Percentiles rank a stretch among this genome's conserved stretches.
phyloP scores from a whole-genome alignment of 2,797 vertebrate species.

The Enteromius viviparus region DNA sequence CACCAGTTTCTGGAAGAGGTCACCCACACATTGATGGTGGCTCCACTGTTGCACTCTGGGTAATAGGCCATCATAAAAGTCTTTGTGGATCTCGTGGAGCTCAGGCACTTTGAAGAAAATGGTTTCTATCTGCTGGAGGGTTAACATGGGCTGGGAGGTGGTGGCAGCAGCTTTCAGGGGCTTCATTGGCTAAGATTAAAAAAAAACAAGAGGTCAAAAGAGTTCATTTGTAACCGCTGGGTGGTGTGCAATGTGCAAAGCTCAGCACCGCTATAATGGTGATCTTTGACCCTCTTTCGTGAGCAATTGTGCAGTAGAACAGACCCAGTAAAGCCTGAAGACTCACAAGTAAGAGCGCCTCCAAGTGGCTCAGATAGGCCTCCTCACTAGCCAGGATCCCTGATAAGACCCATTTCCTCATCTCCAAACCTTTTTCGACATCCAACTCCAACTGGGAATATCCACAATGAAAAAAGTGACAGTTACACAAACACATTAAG shows the following conservation, averaged over 20 bases:
- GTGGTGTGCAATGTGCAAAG: constrained; percentile 1
- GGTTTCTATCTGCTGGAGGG: constrained; percentile 93
- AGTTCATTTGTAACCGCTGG: constrained; percentile 1
- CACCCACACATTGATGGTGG: constrained; percentile 93
- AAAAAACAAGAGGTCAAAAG: constrained; percentile 23
- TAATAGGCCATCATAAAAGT: constrained; percentile 92
- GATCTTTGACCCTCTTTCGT: constrained; percentile 18
- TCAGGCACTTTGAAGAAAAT: constrained; percentile 99
- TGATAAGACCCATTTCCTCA: constrained; percentile 98
- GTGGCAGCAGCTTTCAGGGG: constrained; percentile 95
- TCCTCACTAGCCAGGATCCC: constrained; percentile 96
- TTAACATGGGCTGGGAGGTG: constrained; percentile 95
- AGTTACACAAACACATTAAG: constrained; percentile 9
- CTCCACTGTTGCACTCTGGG: constrained; percentile 96
- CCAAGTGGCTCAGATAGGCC: constrained; percentile 93
- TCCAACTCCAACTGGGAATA: constrained; percentile 87
- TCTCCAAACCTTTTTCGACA: constrained; percentile 95
- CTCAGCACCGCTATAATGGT: constrained; percentile 8
- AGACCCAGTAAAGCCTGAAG: background rate
- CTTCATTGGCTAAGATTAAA: constrained; percentile 89
- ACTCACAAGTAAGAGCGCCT: constrained; percentile 93
- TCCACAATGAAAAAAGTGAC: constrained; percentile 15
- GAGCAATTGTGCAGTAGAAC: constrained; percentile 6
- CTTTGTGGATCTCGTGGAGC: constrained; percentile 96
- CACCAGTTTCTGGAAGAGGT: constrained; percentile 98